Evolutionary conservation across 2,113 vertebrate genomes (phyloP), one percentile per base, ranked within the genome.

Genomic region (Pithys albifrons): DNA sequence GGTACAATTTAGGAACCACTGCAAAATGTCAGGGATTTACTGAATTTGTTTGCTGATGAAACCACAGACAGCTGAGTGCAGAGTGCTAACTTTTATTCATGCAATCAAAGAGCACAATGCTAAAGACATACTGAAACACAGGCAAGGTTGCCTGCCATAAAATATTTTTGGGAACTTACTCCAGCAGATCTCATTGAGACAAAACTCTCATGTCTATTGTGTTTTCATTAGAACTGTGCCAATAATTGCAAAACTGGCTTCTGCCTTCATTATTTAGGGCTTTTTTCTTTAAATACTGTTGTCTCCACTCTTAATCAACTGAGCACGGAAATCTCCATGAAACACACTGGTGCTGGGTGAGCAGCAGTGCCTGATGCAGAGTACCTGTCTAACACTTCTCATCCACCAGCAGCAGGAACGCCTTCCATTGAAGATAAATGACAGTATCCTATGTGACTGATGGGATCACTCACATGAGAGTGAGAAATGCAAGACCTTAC

Each of bases 1-100:
- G 93, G 91, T 67, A 93, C 94, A 95, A 93, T 96, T 96, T 91
- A 95, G 83, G 82, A 96, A 96, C 61, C 69, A 93, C 92, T 95
- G 66, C 55, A 83, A 96, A 96, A 90, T 95, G 52, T 79, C 87
- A 93, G 90, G 83, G 96, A 95, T 96, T 93, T 95, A 94, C 93
- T 59, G 75, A 92, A 93, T 76, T 96, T 95, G 92, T 93, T 95
- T 95, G 90, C 91, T 87, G 94, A 90, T 80, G 91, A 95, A 96
- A 70, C 77, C 85, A 87, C 79, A 90, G 77, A 59, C 92, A 96
- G 96, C 73, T 91, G 88, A 88, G 76, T 96, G 89, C 52, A 95
- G 77, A 96, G 70, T 64, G 94, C 66, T 96, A 85, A 93, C 92
- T 95, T 67, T 77, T 94, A 96, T 76, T 96, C 67, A 95, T 95